Conservation (phyloP, 2,113 vertebrate species). For the Microcebus jonahi region DNA sequence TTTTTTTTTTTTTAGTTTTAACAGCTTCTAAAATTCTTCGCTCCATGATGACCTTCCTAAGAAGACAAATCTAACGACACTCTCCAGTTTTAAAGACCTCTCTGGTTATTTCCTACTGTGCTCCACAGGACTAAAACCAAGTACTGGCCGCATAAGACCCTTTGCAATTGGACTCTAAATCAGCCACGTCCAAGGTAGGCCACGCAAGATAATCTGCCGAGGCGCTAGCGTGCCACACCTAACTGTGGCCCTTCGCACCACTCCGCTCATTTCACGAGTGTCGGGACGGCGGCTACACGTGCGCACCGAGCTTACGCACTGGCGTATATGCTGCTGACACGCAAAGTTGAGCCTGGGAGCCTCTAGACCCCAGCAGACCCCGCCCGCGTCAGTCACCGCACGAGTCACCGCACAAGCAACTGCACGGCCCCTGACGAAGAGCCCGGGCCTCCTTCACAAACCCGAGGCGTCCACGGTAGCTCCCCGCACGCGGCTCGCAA, state of each 20-base stretch:
- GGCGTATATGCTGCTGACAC: not conserved
- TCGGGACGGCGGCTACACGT: accelerated
- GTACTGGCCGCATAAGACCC: accelerated
- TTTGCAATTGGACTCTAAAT: too few relatives aligned
- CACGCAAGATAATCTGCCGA: accelerated
- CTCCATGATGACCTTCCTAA: not conserved
- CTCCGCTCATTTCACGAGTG: accelerated
- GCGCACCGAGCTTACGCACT: accelerated
- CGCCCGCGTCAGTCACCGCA: accelerated
- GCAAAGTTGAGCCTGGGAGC: not conserved
- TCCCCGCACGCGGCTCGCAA: too few relatives aligned
- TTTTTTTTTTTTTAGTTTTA: not conserved
- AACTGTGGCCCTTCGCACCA: accelerated
- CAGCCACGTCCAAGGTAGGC: not conserved
- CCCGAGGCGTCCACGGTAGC: not conserved
- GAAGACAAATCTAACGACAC: not conserved
- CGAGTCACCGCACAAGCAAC: not conserved
- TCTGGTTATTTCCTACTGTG: not conserved
- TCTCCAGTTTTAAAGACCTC: not conserved
- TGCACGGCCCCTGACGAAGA: too few relatives aligned
- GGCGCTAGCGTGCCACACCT: accelerated
- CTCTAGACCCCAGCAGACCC: not conserved
- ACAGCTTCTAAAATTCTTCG: not conserved
- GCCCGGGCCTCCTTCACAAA: not conserved
- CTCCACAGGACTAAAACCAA: not conserved